Evolutionary conservation across 1,140 invertebrate species (phyloP).

Genomic region (Papilio polytes): DNA sequence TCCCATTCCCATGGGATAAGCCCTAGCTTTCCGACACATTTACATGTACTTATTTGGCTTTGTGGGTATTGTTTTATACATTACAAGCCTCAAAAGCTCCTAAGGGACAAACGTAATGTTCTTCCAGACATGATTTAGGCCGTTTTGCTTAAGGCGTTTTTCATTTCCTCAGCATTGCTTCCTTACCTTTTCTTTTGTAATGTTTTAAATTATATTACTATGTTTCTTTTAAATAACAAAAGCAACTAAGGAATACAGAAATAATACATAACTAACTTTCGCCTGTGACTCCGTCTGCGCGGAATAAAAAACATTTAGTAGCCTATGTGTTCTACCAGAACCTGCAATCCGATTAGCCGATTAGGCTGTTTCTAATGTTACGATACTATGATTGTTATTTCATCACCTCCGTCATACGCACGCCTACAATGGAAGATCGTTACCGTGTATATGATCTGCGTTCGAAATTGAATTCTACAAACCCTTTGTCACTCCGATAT

Average conservation of each 20-base stretch:
- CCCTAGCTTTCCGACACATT: slow-evolving; percentile 13
- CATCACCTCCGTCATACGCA: no score
- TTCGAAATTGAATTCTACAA: no score
- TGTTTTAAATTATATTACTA: neutral
- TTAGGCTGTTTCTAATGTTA: no score
- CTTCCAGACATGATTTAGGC: neutral
- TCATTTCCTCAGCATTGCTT: neutral
- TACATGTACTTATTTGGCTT: slow-evolving; percentile 24
- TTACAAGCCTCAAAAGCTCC: slow-evolving; percentile 8
- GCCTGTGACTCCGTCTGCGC: no score
- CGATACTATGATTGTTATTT: no score
- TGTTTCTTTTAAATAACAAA: neutral
- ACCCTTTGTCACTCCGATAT: no score
- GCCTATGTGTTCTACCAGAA: no score
- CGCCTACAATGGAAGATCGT: no score
- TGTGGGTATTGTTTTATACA: slow-evolving; percentile 21
- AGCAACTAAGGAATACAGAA: neutral
- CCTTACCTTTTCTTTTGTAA: neutral
- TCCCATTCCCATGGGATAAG: slow-evolving; percentile 10
- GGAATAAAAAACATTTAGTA: no score
- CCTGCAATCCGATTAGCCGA: no score
- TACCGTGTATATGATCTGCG: no score
- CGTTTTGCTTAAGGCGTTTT: slow-evolving; percentile 16
- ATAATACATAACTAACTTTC: no score
- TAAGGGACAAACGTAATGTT: slow-evolving; percentile 12